These are phyloP conservation scores for Mythimna ferrago DNA, from an alignment of 2,888 invertebrate species.

Conservation along the genomic window DNA sequence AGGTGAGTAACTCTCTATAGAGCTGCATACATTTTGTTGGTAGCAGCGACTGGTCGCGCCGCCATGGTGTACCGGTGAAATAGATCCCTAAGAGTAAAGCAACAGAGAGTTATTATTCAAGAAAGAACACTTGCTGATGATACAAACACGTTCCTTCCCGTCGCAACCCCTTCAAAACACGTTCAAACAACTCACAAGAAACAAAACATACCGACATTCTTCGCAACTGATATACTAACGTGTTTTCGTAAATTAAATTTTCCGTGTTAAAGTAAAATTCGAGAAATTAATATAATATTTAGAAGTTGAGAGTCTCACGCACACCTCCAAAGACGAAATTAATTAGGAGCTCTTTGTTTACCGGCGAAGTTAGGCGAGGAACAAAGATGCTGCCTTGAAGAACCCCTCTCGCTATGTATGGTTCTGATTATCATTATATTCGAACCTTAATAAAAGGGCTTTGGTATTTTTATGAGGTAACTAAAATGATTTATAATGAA, in stretches of 20 bases:
- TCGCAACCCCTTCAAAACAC: neutral
- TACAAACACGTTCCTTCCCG: neutral
- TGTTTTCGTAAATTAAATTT: constrained; percentile 56
- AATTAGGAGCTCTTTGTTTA: constrained; percentile 74
- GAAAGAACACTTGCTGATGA: neutral
- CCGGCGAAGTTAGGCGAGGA: constrained; percentile 62
- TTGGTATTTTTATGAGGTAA: constrained; percentile 4
- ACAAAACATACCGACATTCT: constrained; percentile 41
- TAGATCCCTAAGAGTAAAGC: too few relatives aligned
- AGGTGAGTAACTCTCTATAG: too few relatives aligned
- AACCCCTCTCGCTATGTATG: constrained; percentile 31
- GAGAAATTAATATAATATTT: constrained; percentile 62
- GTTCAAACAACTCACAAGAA: constrained; percentile 26
- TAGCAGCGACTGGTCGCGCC: too few relatives aligned
- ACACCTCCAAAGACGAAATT: constrained; percentile 68
- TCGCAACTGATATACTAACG: constrained; percentile 54
- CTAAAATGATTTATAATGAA: neutral
- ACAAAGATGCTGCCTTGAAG: constrained; percentile 56
- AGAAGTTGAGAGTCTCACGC: constrained; percentile 56
- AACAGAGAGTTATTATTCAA: too few relatives aligned
- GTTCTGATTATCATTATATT: constrained; percentile 50
- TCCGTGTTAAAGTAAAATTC: constrained; percentile 52
- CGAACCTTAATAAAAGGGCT: constrained; percentile 20
- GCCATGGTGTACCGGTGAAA: too few relatives aligned
- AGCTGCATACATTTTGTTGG: too few relatives aligned